Evolutionary conservation across 2,113 vertebrate species (phyloP).

Genomic region (Rhipidura dahli): DNA sequence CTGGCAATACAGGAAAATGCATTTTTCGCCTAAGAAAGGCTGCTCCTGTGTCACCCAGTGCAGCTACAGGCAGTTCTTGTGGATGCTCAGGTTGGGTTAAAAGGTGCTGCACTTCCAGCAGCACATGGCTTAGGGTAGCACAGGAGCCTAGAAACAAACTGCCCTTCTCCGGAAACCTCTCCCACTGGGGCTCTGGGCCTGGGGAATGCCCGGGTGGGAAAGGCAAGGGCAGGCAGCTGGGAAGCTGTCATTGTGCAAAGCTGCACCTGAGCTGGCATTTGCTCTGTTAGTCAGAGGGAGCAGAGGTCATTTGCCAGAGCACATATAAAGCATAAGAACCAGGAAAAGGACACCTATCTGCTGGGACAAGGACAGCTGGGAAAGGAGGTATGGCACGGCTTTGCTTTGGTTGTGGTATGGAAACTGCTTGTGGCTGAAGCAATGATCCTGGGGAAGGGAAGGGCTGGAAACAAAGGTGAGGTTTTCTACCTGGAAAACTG

Average conservation of each 20-base stretch:
- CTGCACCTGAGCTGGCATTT: fast-evolving
- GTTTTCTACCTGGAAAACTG: background rate
- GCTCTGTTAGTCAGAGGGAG: background rate
- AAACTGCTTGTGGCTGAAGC: fast-evolving
- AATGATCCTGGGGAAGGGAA: background rate
- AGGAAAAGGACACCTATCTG: fast-evolving
- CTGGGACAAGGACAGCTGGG: fast-evolving
- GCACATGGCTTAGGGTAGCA: background rate
- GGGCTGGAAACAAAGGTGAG: background rate
- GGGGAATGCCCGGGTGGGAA: fast-evolving
- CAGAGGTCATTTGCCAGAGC: fast-evolving
- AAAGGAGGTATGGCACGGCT: background rate
- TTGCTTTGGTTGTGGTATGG: background rate
- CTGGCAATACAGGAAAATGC: background rate
- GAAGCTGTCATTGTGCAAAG: background rate
- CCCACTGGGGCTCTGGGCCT: fast-evolving
- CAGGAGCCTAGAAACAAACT: background rate
- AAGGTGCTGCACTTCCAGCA: background rate
- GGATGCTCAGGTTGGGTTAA: background rate
- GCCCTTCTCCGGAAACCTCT: background rate
- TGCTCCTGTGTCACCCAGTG: fast-evolving
- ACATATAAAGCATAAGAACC: background rate
- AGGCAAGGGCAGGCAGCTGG: fast-evolving
- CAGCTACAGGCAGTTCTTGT: background rate
- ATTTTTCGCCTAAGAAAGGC: background rate